Percentiles rank a stretch among this genome's conserved stretches.
phyloP scores from a whole-genome alignment of 2,888 invertebrate genomes.

The Chloromyia formosa region DNA sequence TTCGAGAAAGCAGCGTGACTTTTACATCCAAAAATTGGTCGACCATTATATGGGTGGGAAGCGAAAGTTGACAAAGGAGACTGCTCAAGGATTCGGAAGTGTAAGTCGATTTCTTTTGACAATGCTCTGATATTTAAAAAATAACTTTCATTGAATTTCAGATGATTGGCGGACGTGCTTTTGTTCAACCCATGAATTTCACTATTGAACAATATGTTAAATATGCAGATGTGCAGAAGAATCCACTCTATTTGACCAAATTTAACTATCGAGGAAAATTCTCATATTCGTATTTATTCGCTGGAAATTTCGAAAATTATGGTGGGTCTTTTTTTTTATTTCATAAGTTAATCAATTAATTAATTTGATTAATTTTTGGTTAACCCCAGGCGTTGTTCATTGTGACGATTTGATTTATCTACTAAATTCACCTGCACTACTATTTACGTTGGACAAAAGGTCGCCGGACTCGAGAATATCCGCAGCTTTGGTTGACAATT shows the following conservation, averaged over 20 bases:
- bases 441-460: slow-evolving; percentile 58
- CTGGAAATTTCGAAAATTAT: slow-evolving; percentile 56
- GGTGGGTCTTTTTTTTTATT: slow-evolving; percentile 49
- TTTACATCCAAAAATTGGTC: slow-evolving; percentile 52
- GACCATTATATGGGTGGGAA: slow-evolving; percentile 56
- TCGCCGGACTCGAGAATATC: slow-evolving; percentile 61
- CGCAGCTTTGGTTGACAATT: slow-evolving; percentile 61
- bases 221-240: slow-evolving; percentile 52
- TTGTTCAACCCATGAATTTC: slow-evolving; percentile 64
- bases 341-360: neutral
- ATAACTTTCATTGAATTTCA: slow-evolving; percentile 52
- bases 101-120: too few species aligned
- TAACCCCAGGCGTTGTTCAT: slow-evolving; percentile 62
- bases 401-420: slow-evolving; percentile 68
- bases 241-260: slow-evolving; percentile 65
- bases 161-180: slow-evolving; percentile 66
- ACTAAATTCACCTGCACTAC: slow-evolving; percentile 64
- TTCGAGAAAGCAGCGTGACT: slow-evolving; percentile 47
- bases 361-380: too few species aligned
- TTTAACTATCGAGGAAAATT: slow-evolving; percentile 65
- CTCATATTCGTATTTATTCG: slow-evolving; percentile 64
- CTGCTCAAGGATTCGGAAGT: slow-evolving; percentile 56
- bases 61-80: slow-evolving; percentile 55
- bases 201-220: slow-evolving; percentile 55
- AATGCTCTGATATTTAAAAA: too few species aligned